These are phyloP conservation scores for Nomia melanderi DNA, from an alignment of 1,140 invertebrate species.

Conservation along the genomic window DNA sequence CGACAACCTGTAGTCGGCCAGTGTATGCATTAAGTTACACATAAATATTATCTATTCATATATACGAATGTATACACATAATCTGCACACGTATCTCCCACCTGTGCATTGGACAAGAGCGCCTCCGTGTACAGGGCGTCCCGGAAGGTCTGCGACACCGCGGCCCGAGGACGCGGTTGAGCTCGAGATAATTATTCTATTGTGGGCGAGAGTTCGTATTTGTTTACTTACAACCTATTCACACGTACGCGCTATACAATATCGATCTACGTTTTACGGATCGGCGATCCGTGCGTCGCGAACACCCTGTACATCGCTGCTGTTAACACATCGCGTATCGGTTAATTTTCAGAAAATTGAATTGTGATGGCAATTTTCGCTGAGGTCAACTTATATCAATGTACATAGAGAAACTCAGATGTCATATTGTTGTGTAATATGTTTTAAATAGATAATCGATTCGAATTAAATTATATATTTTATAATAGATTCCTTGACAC, in stretches of 20 bases:
- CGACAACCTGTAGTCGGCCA: background rate
- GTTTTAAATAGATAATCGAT: no score
- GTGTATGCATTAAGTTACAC: constrained; percentile 10
- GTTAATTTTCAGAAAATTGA: no score
- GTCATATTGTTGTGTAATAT: no score
- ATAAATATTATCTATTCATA: constrained; percentile 10
- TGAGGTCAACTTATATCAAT: no score
- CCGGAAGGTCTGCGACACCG: constrained; percentile 26
- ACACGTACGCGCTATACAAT: constrained; percentile 31
- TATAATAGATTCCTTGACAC: no score
- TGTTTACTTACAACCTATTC: constrained; percentile 8
- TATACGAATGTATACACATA: constrained; percentile 36
- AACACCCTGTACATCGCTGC: background rate
- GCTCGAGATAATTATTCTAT: constrained; percentile 21
- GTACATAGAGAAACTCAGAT: no score
- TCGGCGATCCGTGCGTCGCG: background rate
- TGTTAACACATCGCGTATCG: no score
- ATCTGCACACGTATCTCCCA: constrained; percentile 6
- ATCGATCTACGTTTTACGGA: background rate
- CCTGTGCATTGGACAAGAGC: constrained; percentile 14
- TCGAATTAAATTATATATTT: no score
- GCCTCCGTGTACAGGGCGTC: constrained; percentile 23
- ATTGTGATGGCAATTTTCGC: no score
- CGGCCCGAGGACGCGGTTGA: constrained; percentile 22
- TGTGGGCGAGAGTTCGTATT: background rate